These are phyloP conservation scores for Trogon surrucura DNA, from an alignment of 2,113 vertebrate genomes.

Conservation along the genomic window DNA sequence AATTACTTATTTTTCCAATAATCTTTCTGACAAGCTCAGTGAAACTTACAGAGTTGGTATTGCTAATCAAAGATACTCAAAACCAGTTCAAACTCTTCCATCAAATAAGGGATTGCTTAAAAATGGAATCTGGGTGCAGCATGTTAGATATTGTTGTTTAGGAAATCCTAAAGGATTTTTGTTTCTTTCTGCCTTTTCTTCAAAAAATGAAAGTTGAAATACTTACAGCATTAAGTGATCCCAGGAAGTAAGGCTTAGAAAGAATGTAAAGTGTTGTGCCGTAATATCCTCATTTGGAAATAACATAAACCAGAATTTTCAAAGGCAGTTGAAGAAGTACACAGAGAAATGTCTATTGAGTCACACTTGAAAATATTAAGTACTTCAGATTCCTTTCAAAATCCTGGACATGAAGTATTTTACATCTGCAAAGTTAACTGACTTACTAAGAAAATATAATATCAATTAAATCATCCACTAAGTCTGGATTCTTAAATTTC, in stretches of 20 bases:
- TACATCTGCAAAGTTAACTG: not conserved
- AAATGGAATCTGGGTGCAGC: not conserved
- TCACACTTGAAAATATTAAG: not conserved
- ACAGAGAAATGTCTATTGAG: rapidly evolving
- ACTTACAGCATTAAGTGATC: not conserved
- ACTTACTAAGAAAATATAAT: not conserved
- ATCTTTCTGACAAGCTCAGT: not conserved
- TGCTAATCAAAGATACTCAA: not conserved
- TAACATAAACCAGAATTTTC: not conserved
- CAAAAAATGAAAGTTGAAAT: not conserved
- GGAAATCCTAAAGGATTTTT: not conserved
- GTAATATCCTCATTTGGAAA: not conserved
- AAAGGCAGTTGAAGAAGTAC: not conserved
- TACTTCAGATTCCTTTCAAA: not conserved
- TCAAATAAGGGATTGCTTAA: not conserved
- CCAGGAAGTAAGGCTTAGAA: not conserved
- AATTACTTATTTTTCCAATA: not conserved
- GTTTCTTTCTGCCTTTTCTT: not conserved
- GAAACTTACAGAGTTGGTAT: not conserved
- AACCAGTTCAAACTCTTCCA: not conserved
- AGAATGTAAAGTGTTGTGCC: not conserved
- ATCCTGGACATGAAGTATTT: not conserved
- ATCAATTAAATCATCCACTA: not conserved
- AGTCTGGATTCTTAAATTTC: not conserved
- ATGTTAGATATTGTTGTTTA: not conserved